Percentiles rank a stretch among this genome's conserved stretches.
phyloP scores from a whole-genome alignment of 2,113 vertebrate species.

The Hoplias malabaricus region DNA sequence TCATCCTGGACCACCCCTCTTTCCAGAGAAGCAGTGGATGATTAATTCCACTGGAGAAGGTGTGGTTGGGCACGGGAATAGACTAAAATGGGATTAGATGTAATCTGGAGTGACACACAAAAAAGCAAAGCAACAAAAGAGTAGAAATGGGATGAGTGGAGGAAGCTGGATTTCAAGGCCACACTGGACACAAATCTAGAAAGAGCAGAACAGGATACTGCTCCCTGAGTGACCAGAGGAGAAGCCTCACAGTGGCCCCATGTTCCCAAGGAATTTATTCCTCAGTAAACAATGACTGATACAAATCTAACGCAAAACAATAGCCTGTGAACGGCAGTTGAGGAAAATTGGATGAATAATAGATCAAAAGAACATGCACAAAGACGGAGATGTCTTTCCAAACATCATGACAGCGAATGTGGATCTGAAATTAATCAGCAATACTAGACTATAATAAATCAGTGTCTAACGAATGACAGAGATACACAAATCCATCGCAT shows the following conservation, averaged over 20 bases:
- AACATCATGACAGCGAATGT: not conserved
- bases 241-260: not conserved
- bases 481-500: slow-evolving; percentile 56
- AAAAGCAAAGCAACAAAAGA: slow-evolving; percentile 70
- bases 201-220: not conserved
- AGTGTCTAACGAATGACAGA: slow-evolving; percentile 23
- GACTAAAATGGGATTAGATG: slow-evolving; percentile 65
- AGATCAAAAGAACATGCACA: not conserved
- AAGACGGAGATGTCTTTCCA: not conserved
- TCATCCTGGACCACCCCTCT: slow-evolving; percentile 48
- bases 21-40: slow-evolving; percentile 60
- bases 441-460: slow-evolving; percentile 1
- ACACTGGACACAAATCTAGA: not conserved
- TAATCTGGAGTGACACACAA: slow-evolving; percentile 71
- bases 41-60: slow-evolving; percentile 73
- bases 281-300: not conserved
- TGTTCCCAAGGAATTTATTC: not conserved
- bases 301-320: not conserved
- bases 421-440: not conserved
- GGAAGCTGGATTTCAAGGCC: slow-evolving; percentile 29
- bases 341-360: not conserved
- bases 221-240: not conserved
- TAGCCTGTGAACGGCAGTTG: not conserved
- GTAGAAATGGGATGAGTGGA: not conserved
- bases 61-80: too few relatives aligned